Conservation (phyloP, 2,888 invertebrate genomes). For the Eilema caniola region DNA sequence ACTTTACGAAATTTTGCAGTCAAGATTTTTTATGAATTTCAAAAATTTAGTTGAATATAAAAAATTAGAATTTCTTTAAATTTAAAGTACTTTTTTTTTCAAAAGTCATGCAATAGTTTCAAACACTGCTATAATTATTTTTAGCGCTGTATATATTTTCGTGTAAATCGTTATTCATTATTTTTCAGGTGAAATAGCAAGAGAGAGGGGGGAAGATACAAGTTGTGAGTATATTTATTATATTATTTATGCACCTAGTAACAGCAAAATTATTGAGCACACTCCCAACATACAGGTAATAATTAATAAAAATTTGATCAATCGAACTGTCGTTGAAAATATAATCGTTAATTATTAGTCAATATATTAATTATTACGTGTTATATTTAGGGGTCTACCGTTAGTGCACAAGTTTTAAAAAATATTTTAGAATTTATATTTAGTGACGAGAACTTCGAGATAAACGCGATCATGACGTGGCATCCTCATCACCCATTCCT, state of each 20-base stretch:
- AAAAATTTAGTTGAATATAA: background rate
- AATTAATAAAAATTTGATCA: background rate
- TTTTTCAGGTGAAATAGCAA: constrained; percentile 91
- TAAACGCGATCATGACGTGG: constrained; percentile 4
- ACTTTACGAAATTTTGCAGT: background rate
- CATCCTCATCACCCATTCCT: background rate
- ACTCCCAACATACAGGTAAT: background rate
- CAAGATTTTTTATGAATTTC: background rate
- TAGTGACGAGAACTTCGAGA: background rate
- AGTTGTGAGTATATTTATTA: constrained; percentile 88
- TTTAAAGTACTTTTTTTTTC: background rate
- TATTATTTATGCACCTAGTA: background rate
- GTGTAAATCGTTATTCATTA: constrained; percentile 51
- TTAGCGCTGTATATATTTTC: constrained; percentile 22
- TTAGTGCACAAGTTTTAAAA: background rate
- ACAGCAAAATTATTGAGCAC: background rate
- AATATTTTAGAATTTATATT: background rate
- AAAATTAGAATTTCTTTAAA: background rate
- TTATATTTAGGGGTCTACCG: background rate
- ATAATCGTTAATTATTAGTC: background rate
- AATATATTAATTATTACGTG: background rate
- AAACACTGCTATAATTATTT: constrained; percentile 22
- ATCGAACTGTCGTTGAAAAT: background rate
- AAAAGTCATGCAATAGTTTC: constrained; percentile 17
- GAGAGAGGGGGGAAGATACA: constrained; percentile 91